Percentiles rank a stretch among this genome's conserved stretches.
These are phyloP conservation scores for Palythoa caribaeorum DNA, from an alignment of 92 coral and sea anemone species.

Conservation along the genomic window DNA sequence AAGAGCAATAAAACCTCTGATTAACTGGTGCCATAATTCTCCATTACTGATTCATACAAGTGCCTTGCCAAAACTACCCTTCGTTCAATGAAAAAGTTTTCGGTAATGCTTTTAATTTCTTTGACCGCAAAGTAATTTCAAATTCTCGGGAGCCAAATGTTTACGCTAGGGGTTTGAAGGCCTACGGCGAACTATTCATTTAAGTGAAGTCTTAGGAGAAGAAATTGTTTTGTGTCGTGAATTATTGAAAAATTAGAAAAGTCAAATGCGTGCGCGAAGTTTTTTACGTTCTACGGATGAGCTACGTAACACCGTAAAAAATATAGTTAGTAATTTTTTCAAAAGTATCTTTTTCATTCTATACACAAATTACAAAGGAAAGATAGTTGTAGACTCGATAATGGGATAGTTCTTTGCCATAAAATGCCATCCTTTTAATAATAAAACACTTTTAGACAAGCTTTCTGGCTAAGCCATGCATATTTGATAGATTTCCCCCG, in stretches of 20 bases:
- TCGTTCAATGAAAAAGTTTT: background rate
- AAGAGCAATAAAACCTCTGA: background rate
- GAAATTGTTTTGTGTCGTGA: slow-evolving; percentile 41
- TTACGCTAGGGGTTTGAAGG: slow-evolving; percentile 26
- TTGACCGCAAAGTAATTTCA: slow-evolving; percentile 35
- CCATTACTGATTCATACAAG: slow-evolving; percentile 9
- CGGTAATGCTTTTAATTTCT: slow-evolving; percentile 5
- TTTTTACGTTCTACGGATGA: background rate
- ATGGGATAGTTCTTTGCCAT: slow-evolving; percentile 75
- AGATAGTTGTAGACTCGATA: slow-evolving; percentile 11
- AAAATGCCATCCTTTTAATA: slow-evolving; percentile 91
- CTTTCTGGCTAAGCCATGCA: slow-evolving; percentile 75
- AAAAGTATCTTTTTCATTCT: slow-evolving; percentile 5
- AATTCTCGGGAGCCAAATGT: slow-evolving; percentile 28
- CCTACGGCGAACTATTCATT: slow-evolving; percentile 47
- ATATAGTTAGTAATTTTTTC: background rate
- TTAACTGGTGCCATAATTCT: slow-evolving; percentile 8
- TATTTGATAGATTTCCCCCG: slow-evolving; percentile 73
- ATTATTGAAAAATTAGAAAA: slow-evolving; percentile 41
- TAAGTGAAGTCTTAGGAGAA: slow-evolving; percentile 1
- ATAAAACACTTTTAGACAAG: slow-evolving; percentile 67
- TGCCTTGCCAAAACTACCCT: background rate
- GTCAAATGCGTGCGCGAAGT: background rate
- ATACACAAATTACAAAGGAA: slow-evolving; percentile 18
- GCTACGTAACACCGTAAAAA: background rate